Evolutionary conservation across 2,113 vertebrate species (phyloP).

Genomic region (Maccullochella peelii): DNA sequence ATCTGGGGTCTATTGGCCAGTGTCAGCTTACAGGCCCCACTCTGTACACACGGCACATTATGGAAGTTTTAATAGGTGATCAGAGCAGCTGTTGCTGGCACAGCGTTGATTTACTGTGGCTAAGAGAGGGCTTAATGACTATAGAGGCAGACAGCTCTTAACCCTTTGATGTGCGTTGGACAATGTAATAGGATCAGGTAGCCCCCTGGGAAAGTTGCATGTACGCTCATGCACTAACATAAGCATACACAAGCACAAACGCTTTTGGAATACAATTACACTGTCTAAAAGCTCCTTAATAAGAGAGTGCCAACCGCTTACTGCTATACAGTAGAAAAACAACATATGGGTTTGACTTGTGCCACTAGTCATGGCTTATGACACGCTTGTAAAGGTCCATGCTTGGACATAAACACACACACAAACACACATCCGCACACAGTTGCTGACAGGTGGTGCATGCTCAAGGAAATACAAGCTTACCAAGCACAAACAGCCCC

Average conservation of each 20-base stretch:
- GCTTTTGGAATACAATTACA: constrained; percentile 71
- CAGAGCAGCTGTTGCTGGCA: constrained; percentile 79
- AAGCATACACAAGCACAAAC: constrained; percentile 54
- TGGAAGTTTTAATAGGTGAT: constrained; percentile 81
- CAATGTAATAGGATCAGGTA: constrained; percentile 81
- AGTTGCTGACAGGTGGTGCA: constrained; percentile 75
- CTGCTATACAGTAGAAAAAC: constrained; percentile 46
- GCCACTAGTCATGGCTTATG: constrained; percentile 41
- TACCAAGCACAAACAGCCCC: constrained; percentile 70
- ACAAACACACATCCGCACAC: constrained; percentile 39
- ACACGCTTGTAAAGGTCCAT: constrained; percentile 25
- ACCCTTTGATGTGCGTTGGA: constrained; percentile 80
- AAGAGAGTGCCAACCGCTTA: constrained; percentile 28
- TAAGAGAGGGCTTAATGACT: constrained; percentile 83
- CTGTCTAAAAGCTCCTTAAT: constrained; percentile 60
- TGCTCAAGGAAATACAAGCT: constrained; percentile 75
- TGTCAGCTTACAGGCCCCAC: constrained; percentile 73
- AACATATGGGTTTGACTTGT: constrained; percentile 48
- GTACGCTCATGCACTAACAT: constrained; percentile 58
- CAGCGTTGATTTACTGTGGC: constrained; percentile 81
- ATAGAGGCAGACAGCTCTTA: constrained; percentile 80
- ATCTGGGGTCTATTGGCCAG: constrained; percentile 66
- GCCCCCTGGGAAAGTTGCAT: constrained; percentile 68
- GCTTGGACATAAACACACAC: constrained; percentile 40
- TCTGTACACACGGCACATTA: constrained; percentile 74